Percentiles rank a stretch among this genome's conserved stretches.
Evolutionary conservation across 1,140 invertebrate genomes (phyloP).

Genomic region (Drosophila pachea): DNA sequence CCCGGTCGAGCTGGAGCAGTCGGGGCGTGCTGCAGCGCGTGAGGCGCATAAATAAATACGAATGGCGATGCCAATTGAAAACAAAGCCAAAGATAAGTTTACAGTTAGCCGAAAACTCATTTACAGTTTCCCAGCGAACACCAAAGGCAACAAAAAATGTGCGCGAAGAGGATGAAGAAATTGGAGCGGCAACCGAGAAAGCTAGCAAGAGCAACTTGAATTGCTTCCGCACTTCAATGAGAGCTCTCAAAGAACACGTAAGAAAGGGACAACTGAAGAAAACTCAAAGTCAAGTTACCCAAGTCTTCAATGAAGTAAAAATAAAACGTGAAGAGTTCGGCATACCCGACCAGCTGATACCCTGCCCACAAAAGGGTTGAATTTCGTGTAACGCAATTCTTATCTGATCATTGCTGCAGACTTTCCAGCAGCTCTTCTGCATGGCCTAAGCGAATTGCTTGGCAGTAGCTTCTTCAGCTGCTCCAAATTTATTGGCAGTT

Average conservation of each 20-base stretch:
- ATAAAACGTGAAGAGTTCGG: background rate
- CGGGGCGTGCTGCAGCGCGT: constrained; percentile 46
- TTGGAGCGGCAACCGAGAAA: too few relatives aligned
- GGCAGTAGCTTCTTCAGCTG: too few relatives aligned
- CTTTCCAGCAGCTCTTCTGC: too few relatives aligned
- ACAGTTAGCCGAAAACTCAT: constrained; percentile 61
- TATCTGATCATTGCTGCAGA: too few relatives aligned
- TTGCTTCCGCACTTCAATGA: constrained; percentile 33
- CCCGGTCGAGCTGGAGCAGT: background rate
- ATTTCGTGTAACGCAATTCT: too few relatives aligned
- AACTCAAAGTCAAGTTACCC: constrained; percentile 38
- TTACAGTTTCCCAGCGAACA: constrained; percentile 38
- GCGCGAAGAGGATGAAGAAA: constrained; percentile 27
- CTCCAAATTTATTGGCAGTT: too few relatives aligned
- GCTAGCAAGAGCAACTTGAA: constrained; percentile 38
- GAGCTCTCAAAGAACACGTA: constrained; percentile 41
- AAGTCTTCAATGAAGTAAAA: constrained; percentile 43
- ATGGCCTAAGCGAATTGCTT: background rate
- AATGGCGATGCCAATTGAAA: constrained; percentile 66
- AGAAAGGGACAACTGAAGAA: constrained; percentile 16
- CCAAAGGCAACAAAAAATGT: constrained; percentile 7
- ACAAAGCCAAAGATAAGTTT: constrained; percentile 59
- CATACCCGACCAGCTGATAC: background rate
- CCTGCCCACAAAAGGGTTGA: too few relatives aligned
- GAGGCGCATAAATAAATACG: constrained; percentile 57